Evolutionary conservation across 2,113 vertebrate genomes (phyloP), one percentile per base, ranked within the genome.

Genomic region (Coptodon rendalli): DNA sequence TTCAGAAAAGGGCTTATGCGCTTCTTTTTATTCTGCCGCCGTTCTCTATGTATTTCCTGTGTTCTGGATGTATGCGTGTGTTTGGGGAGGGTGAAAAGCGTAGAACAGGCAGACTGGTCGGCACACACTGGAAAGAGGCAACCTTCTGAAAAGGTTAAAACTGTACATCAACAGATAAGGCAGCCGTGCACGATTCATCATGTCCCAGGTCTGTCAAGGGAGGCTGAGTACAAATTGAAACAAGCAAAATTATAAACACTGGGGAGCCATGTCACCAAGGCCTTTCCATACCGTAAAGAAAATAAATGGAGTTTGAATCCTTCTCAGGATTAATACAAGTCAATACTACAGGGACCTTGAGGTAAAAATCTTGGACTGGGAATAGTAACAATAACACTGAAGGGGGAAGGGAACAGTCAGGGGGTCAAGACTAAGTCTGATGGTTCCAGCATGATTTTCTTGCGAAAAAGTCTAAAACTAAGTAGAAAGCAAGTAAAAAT

Each of bases 131-230:
- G 61, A 86, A 87, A 91, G 87, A 93, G 81, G 93, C 94, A 95
- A 95, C 93, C 93, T 95, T 95, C 93, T 92, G 93, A 92, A 94
- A 96, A 96, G 96, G 95, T 94, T 95, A 95, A 95, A 95, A 95
- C 93, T 94, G 94, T 95, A 95, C 94, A 95, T 95, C 93, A 96
- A 95, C 94, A 95, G 96, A 96, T 96, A 96, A 96, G 95, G 92
- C 91, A 40, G 89, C 48, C 81, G 89, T 45, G 92, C 81, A 66
- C 89, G 27, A 96, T 96, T 94, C 93, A 95, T 96, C 96, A 96
- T 93, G 93, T 93, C 93, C 84, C 27, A 50, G 90, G 89, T 84
- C 92, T 94, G 95, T 95, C 93, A 91, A 87, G 86, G 89, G 94
- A 93, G 91, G 93, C 94, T 80, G 81, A 93, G 93, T 89, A 92